Evolutionary conservation across 1,140 invertebrate species (phyloP), one percentile per base, ranked within the genome.

Genomic region (Pseudomyrmex dendroicus): DNA sequence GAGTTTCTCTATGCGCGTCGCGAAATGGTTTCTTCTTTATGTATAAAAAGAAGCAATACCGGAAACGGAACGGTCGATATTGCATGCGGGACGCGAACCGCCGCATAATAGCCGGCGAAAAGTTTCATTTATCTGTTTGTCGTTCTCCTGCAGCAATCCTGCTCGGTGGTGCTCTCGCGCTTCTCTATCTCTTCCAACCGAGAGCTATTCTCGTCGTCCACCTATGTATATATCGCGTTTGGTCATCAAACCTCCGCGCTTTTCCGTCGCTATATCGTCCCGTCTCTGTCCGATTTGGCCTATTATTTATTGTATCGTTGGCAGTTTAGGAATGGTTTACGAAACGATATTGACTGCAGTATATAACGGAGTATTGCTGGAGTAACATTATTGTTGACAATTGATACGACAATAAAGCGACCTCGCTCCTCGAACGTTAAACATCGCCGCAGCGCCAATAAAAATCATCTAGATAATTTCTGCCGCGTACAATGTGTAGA

Each of bases 121-220:
- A 35, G 68, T 48, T 61, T 82, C 68, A 63, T 82, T 82, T 74
- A 82, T 85, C 84, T 68, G 25, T n/a, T 77, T 77, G 64, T 13
- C 20, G n/a, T 63, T 17, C 7, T 13, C 3, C 10, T 17, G 13
- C 15, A 2, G 20, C 50, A 62, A 20, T 15, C 25, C 48, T 7
- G 3, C 13, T 17, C 50, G 35, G 35, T 35, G 35, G 35, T 35
- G 17, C 68, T 2, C 52, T 50, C 68, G 48, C 17, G n/a, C 9
- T 62, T 77, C 56, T 57, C 25, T 20, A 44, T 48, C 9, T 80
- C 50, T 13, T 10, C 7, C 54, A 7, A n/a, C 52, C 25, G 22
- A 62, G 20, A 13, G 15, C 64, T 20, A n/a, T 0, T 67, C 46
- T 15, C 48, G 7, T 86, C 67, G 15, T 61, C 59, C 46, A 4